A percentile compares a stretch with the other conserved stretches of the same genome.
Evolutionary conservation across 2,888 invertebrate genomes (phyloP).

Genomic region (Lasioglossum malachurum): DNA sequence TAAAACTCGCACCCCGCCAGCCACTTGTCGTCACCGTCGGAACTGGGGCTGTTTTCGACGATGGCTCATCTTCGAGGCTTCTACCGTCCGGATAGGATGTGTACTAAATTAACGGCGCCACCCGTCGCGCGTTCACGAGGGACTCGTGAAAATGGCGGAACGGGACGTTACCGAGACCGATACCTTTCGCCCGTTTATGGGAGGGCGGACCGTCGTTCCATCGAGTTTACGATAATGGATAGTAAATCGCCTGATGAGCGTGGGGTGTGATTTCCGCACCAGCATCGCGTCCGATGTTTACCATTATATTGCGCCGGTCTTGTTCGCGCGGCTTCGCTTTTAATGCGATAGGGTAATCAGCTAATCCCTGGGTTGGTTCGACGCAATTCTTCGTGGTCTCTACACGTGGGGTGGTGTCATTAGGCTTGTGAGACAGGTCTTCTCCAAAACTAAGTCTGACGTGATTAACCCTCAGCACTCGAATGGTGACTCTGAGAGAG

Average conservation of each 20-base stretch:
- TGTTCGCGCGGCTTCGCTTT: neutral
- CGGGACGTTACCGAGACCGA: conserved; percentile 15
- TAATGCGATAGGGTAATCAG: neutral
- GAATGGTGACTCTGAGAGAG: too few relatives aligned
- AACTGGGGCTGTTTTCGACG: conserved; percentile 42
- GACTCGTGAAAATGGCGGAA: conserved; percentile 21
- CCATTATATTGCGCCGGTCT: neutral
- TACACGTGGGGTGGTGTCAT: neutral
- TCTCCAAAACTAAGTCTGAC: neutral
- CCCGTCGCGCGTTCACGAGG: conserved; percentile 40
- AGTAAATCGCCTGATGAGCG: neutral
- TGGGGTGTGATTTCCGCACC: conserved; percentile 1
- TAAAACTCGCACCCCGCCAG: conserved; percentile 73
- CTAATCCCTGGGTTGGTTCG: neutral
- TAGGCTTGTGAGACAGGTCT: neutral
- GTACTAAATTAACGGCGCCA: conserved; percentile 57
- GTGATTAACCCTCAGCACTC: neutral
- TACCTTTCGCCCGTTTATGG: conserved; percentile 21
- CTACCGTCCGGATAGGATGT: conserved; percentile 26
- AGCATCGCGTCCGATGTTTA: neutral
- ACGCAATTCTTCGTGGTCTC: neutral
- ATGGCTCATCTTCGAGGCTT: conserved; percentile 52
- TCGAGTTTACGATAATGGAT: conserved; percentile 31
- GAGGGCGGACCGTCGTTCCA: neutral
- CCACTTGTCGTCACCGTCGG: conserved; percentile 55